These are phyloP conservation scores for Neelides folsomi DNA, from an alignment of 2,888 invertebrate genomes.

Conservation along the genomic window DNA sequence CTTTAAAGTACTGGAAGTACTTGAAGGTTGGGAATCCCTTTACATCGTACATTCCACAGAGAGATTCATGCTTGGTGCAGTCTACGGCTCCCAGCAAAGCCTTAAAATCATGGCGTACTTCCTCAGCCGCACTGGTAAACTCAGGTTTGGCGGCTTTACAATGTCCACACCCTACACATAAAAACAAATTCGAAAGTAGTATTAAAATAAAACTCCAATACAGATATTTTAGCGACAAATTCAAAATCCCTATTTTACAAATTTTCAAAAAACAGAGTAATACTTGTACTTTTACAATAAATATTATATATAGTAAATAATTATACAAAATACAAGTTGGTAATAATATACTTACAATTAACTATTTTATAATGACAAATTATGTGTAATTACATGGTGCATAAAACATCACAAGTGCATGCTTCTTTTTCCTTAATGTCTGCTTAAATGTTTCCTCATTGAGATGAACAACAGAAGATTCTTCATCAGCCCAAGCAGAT, in stretches of 20 bases:
- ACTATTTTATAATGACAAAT: too few relatives aligned
- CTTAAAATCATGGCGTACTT: slow-evolving; percentile 60
- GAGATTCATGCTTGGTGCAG: slow-evolving; percentile 49
- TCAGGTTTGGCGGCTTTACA: slow-evolving; percentile 79
- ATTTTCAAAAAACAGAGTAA: too few relatives aligned
- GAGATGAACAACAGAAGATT: slow-evolving; percentile 62
- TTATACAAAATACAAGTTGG: too few relatives aligned
- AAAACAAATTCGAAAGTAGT: slow-evolving; percentile 39
- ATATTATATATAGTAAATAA: too few relatives aligned
- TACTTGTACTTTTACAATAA: too few relatives aligned
- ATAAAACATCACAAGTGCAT: slow-evolving; percentile 79
- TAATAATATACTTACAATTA: too few relatives aligned
- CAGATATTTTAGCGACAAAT: too few relatives aligned
- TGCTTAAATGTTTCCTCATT: slow-evolving; percentile 56
- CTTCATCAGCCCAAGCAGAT: slow-evolving; percentile 60
- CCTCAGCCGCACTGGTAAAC: slow-evolving; percentile 58
- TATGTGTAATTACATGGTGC: slow-evolving; percentile 89
- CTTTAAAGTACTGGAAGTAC: slow-evolving; percentile 67
- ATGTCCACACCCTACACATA: slow-evolving; percentile 70
- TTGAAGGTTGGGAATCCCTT: slow-evolving; percentile 75
- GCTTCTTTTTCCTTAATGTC: slow-evolving; percentile 68
- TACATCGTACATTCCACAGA: slow-evolving; percentile 59
- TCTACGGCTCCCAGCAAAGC: slow-evolving; percentile 71
- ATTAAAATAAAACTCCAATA: slow-evolving; percentile 58
- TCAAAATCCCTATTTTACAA: too few relatives aligned